Evolutionary conservation across 2,113 vertebrate species (phyloP).

Genomic region (Mobula hypostoma): DNA sequence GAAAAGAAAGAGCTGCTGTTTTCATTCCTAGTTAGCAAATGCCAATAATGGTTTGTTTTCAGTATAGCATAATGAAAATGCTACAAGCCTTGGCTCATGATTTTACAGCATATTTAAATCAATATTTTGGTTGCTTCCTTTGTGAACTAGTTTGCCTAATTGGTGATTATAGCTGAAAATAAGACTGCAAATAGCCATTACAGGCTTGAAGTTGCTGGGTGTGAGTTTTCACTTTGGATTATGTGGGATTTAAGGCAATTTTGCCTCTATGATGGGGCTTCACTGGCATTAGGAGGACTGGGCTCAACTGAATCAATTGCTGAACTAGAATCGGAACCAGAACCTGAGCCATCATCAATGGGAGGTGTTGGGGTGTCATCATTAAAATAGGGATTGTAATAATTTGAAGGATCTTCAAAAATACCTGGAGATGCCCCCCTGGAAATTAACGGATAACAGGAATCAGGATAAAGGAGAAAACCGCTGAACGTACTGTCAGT

Average conservation of each 20-base stretch:
- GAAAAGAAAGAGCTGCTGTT: neutral
- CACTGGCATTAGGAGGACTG: neutral
- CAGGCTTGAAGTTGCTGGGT: neutral
- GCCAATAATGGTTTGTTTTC: neutral
- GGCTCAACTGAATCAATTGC: neutral
- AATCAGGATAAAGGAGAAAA: constrained; percentile 55
- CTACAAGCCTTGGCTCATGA: constrained; percentile 24
- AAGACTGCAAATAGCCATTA: neutral
- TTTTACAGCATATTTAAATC: constrained; percentile 31
- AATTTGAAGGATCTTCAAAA: neutral
- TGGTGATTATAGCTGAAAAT: constrained; percentile 17
- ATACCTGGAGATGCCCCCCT: neutral
- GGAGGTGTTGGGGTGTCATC: neutral
- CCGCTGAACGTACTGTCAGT: constrained; percentile 55
- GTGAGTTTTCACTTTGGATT: neutral
- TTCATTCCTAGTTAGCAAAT: constrained; percentile 25
- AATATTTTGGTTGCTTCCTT: constrained; percentile 29
- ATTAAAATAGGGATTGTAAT: constrained; percentile 10
- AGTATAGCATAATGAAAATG: constrained; percentile 3
- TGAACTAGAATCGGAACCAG: neutral
- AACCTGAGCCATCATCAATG: neutral
- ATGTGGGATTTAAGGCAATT: neutral
- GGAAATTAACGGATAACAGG: constrained; percentile 43
- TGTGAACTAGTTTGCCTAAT: neutral
- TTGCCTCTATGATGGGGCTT: constrained; percentile 11